Base-by-base conservation (phyloP, 1,140 invertebrate species). In the Sweltsa coloradensis region DNA sequence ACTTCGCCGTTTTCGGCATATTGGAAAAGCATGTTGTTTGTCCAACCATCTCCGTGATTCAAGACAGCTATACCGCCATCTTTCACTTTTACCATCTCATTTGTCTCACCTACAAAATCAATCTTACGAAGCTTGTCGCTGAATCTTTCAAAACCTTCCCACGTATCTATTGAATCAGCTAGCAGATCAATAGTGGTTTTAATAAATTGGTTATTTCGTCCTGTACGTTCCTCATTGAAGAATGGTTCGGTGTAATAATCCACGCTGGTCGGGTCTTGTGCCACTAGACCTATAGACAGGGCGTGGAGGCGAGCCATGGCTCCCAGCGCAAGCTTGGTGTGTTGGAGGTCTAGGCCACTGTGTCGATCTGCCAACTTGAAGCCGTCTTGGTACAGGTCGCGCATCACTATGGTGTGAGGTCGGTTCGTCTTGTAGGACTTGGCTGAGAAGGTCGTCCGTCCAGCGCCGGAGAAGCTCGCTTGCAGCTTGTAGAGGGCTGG, bases 41-140 rank as follows among this genome's bases (percentile, higher is more conserved):
- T 45, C 61, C 61, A 64, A 43, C 57, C 59, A 42, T 65, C 63
- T 0, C 63, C 63, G 23, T 65, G 63, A 45, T 63, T 63, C 0
- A 71, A 16, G 0, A 60, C 60, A 0, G 61, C 9, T 9, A 44
- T 29, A 1, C 9, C 18, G 9, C 14, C 6, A 5, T 44, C n/a
- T 9, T 6, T 13, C 1, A 16, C 3, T n/a, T 29, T 16, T 23
- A 45, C 13, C 6, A 25, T 23, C 6, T 9, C 13, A 5, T 13
- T 18, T 36, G 13, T 13, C 14, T 45, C 21, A 18, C 19, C 16
- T 14, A 19, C 9, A 3, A 25, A 19, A 16, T 19, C 44, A n/a
- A 34, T 19, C 5, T 24, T 36, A 13, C 44, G 27, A 13, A 45
- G n/a, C 25, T 45, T 45, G 7, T 45, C 27, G 3, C 4, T 34